Base-by-base conservation (phyloP, 2,797 vertebrate genomes). In the Monodelphis domestica region DNA sequence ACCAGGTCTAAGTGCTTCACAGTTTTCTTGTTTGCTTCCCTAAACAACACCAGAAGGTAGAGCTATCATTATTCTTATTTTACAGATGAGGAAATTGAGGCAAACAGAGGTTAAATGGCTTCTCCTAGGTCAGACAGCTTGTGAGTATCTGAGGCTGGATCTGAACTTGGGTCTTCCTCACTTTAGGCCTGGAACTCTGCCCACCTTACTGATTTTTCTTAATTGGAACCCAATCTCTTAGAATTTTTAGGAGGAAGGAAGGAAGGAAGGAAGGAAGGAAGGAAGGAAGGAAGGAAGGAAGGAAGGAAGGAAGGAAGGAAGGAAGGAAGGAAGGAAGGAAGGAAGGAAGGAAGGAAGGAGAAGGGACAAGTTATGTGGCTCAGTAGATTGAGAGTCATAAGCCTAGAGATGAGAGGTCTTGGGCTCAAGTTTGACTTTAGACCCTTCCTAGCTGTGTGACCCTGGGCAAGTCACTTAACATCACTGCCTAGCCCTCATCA, bases 201-300 rank as follows among this genome's bases (percentile, higher is more conserved):
- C 54, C 26, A n/a, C n/a, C 59, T 63, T 33, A 14, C 59, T n/a
- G 6, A n/a, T n/a, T n/a, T n/a, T n/a, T n/a, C n/a, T n/a, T n/a
- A n/a, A n/a, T n/a, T n/a, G n/a, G n/a, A n/a, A n/a, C n/a, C n/a
- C n/a, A n/a, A n/a, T n/a, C n/a, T n/a, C n/a, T n/a, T n/a, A n/a
- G n/a, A n/a, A n/a, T n/a, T n/a, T n/a, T n/a, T n/a, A n/a, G n/a
- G 26, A 12, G 28, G 2, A 28, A 0, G 33, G 10, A 45, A 12
- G 10, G 6, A 17, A 11, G 6, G 17, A 12, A 29, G 11, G 30
- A 30, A 9, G 57, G 54, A 70, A 26, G 0, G 1, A 14, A n/a
- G 0, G 10, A 29, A 9, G 15, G 15, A 30, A 26, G 53, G 29
- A 54, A 15, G 0, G 2, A 14, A n/a, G 0, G 10, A 24, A 53